Evolutionary conservation across 2,113 vertebrate species (phyloP).

Genomic region (Butastur rufipennis): DNA sequence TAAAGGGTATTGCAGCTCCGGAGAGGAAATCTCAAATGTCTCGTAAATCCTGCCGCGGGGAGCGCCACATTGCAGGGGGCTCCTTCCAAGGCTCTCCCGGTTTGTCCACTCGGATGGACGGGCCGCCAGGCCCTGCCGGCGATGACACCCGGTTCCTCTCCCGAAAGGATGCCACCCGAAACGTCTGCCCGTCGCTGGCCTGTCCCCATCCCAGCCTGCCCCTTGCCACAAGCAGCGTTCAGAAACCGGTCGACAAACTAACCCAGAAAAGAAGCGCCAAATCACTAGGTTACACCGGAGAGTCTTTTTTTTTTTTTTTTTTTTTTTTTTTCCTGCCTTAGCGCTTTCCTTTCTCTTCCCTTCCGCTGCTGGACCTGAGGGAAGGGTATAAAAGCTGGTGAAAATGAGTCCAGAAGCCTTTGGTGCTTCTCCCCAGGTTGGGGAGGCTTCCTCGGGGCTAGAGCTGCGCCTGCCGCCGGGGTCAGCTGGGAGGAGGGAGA

Average conservation of each 20-base stretch:
- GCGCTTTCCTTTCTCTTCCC: neutral
- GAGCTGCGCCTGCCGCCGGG: neutral
- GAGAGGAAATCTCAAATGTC: neutral
- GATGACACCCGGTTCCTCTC: neutral
- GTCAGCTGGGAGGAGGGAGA: neutral
- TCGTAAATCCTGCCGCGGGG: neutral
- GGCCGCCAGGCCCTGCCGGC: neutral
- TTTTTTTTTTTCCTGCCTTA: neutral
- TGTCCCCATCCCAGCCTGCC: neutral
- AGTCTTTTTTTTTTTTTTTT: neutral
- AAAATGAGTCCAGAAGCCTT: neutral
- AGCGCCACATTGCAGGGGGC: neutral
- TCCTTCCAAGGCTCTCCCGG: accelerated
- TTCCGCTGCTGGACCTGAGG: neutral
- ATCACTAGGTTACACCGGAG: neutral
- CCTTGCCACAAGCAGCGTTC: neutral
- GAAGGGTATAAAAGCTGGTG: neutral
- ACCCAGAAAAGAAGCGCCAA: neutral
- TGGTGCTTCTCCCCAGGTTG: neutral
- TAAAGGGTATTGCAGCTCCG: accelerated
- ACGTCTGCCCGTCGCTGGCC: neutral
- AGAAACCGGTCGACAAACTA: neutral
- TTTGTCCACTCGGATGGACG: neutral
- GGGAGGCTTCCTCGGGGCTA: neutral
- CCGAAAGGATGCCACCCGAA: neutral